Evolutionary conservation across 2,797 vertebrate species (phyloP).

Genomic region (Hybognathus amarus): DNA sequence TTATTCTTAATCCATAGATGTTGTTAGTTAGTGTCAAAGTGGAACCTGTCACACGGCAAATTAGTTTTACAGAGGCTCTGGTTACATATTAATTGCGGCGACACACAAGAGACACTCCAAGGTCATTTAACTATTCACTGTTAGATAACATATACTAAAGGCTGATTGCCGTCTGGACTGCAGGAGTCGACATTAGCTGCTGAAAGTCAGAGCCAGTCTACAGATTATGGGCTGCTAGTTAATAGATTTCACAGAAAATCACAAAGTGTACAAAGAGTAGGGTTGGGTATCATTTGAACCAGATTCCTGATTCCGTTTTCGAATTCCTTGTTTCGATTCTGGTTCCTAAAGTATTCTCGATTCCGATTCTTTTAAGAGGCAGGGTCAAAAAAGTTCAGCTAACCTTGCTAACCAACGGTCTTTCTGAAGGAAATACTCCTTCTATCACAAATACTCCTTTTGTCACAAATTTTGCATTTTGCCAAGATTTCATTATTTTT

Average conservation of each 20-base stretch:
- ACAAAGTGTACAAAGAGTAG: too few relatives aligned
- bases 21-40: not conserved
- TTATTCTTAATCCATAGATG: not conserved
- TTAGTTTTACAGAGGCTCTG: not conserved
- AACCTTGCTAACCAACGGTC: too few relatives aligned
- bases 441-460: too few relatives aligned
- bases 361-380: too few relatives aligned
- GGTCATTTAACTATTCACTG: not conserved
- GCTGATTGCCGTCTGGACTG: not conserved
- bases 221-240: not conserved
- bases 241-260: not conserved
- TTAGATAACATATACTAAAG: not conserved
- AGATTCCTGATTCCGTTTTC: too few relatives aligned
- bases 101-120: slow-evolving; percentile 7
- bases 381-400: too few relatives aligned
- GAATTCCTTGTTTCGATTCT: too few relatives aligned
- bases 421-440: too few relatives aligned
- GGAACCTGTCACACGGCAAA: not conserved
- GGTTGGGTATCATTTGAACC: too few relatives aligned
- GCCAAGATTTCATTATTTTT: too few relatives aligned
- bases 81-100: not conserved
- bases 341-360: too few relatives aligned
- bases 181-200: not conserved
- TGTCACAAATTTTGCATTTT: too few relatives aligned
- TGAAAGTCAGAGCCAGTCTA: not conserved